Conservation (phyloP, 2,113 vertebrate genomes). For the Indicator indicator region DNA sequence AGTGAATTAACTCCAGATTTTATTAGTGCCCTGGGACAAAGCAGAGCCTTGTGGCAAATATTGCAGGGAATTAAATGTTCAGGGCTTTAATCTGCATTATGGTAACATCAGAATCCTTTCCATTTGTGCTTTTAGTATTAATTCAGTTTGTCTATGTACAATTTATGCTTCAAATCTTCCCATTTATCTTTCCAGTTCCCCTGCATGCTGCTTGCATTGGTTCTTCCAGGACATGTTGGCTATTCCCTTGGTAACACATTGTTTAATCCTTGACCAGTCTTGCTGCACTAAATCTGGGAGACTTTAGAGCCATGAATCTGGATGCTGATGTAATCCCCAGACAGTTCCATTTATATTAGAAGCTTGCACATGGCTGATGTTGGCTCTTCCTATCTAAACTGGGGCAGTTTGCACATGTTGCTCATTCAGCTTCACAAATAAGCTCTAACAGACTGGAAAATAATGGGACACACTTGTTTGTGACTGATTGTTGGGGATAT, state of each 20-base stretch:
- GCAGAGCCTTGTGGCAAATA: not conserved
- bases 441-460: not conserved
- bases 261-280: constrained; percentile 31
- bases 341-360: not conserved
- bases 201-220: not conserved
- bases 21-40: not conserved
- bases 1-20: not conserved
- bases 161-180: not conserved
- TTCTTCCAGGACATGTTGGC: not conserved
- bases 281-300: constrained; percentile 19
- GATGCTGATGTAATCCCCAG: constrained; percentile 6
- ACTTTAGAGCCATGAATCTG: not conserved
- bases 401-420: not conserved
- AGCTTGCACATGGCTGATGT: not conserved
- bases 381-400: not conserved
- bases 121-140: not conserved
- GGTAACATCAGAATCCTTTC: not conserved
- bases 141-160: not conserved
- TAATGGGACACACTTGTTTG: not conserved
- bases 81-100: not conserved
- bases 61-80: not conserved
- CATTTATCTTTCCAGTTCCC: not conserved
- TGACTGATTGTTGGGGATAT: not conserved
- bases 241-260: not conserved
- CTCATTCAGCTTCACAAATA: not conserved